Evolutionary conservation across 2,888 invertebrate genomes (phyloP).

Genomic region (Ischnura elegans): DNA sequence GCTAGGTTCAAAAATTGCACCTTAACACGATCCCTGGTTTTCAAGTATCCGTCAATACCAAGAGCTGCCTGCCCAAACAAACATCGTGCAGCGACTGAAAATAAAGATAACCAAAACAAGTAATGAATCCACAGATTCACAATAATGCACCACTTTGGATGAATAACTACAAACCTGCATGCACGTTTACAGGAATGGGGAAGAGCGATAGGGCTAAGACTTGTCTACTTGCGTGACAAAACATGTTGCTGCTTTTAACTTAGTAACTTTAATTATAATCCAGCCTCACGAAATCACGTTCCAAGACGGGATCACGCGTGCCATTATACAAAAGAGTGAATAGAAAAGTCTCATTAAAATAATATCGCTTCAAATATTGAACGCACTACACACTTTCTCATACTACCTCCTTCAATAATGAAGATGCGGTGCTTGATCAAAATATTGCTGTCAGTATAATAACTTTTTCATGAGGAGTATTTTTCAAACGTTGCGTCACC

Average conservation of each 20-base stretch:
- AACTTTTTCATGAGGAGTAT: no score
- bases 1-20: conserved; percentile 82
- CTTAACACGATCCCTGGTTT: conserved; percentile 79
- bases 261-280: no score
- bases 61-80: conserved; percentile 82
- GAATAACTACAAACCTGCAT: not conserved
- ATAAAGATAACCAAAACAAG: conserved; percentile 56
- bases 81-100: conserved; percentile 75
- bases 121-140: not conserved
- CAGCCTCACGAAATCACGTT: no score
- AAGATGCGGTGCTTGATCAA: no score
- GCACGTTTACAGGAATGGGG: not conserved
- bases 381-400: not conserved
- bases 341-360: no score
- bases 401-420: no score
- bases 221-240: not conserved
- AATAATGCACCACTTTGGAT: not conserved
- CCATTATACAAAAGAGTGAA: no score
- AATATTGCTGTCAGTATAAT: no score
- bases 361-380: not conserved
- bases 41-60: conserved; percentile 83
- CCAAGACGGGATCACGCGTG: no score
- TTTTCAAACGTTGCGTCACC: no score
- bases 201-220: not conserved
- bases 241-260: not conserved